These are phyloP conservation scores for Caretta caretta DNA, from an alignment of 2,113 vertebrate species.

Conservation along the genomic window DNA sequence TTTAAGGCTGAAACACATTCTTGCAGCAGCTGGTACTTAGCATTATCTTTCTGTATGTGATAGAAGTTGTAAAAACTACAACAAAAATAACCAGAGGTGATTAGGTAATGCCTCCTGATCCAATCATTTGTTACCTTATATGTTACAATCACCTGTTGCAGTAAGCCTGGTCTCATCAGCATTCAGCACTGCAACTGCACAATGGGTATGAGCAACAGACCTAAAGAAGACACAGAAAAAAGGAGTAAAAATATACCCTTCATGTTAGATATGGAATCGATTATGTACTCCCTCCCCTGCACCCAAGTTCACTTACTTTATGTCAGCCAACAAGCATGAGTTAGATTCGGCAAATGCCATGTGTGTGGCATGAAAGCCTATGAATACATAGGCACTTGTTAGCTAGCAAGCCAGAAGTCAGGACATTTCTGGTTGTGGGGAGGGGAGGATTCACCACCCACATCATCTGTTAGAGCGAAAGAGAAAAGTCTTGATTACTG, in stretches of 20 bases:
- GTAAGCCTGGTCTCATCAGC: not conserved
- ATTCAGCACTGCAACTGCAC: not conserved
- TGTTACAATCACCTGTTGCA: not conserved
- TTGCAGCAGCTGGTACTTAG: not conserved
- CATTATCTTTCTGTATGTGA: not conserved
- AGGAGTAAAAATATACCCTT: not conserved
- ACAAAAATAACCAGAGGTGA: not conserved
- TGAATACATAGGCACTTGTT: not conserved
- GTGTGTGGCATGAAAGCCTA: not conserved
- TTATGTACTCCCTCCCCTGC: not conserved
- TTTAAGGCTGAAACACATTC: not conserved
- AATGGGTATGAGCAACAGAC: not conserved
- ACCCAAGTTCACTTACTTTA: not conserved
- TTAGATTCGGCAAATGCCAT: not conserved
- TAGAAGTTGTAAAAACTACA: not conserved
- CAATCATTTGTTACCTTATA: not conserved
- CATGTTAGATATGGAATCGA: not conserved
- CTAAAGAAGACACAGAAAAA: not conserved
- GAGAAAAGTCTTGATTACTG: not conserved
- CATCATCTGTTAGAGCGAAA: not conserved
- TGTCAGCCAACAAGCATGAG: not conserved
- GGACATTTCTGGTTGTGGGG: not conserved
- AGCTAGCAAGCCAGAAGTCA: not conserved
- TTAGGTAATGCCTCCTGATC: not conserved
- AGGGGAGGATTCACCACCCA: not conserved